These are phyloP conservation scores for Craniophora ligustri DNA, from an alignment of 2,888 invertebrate genomes.

Conservation along the genomic window DNA sequence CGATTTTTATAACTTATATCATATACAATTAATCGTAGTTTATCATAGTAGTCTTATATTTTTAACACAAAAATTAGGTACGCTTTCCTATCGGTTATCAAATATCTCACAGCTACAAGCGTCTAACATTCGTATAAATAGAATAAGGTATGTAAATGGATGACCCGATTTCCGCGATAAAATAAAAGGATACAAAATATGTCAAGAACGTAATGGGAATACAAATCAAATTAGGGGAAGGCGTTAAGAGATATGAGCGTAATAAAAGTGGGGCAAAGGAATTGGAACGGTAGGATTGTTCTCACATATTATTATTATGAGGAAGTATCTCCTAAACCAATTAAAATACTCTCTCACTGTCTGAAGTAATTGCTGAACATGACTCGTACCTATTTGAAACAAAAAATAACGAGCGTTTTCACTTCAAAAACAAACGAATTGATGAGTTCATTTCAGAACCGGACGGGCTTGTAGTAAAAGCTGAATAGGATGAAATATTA, in stretches of 20 bases:
- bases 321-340: neutral
- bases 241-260: conserved; percentile 43
- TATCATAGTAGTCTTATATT: too few relatives aligned
- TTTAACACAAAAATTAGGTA: neutral
- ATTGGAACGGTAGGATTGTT: conserved; percentile 38
- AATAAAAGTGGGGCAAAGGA: conserved; percentile 45
- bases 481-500: conserved; percentile 21
- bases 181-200: conserved; percentile 48
- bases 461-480: conserved; percentile 11
- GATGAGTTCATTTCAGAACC: conserved; percentile 12
- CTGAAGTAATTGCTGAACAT: neutral
- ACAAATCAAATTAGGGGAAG: conserved; percentile 56
- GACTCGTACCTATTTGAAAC: conserved; percentile 2
- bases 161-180: conserved; percentile 34
- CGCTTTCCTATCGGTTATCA: neutral
- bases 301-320: too few relatives aligned
- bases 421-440: conserved; percentile 21
- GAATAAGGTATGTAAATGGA: conserved; percentile 7
- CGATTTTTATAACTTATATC: too few relatives aligned
- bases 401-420: neutral
- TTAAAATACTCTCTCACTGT: conserved; percentile 5
- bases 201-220: conserved; percentile 42
- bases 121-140: too few relatives aligned
- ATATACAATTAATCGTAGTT: too few relatives aligned
- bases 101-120: too few relatives aligned